Base-by-base conservation (phyloP, 2,888 invertebrate genomes). In the Acronicta psi region DNA sequence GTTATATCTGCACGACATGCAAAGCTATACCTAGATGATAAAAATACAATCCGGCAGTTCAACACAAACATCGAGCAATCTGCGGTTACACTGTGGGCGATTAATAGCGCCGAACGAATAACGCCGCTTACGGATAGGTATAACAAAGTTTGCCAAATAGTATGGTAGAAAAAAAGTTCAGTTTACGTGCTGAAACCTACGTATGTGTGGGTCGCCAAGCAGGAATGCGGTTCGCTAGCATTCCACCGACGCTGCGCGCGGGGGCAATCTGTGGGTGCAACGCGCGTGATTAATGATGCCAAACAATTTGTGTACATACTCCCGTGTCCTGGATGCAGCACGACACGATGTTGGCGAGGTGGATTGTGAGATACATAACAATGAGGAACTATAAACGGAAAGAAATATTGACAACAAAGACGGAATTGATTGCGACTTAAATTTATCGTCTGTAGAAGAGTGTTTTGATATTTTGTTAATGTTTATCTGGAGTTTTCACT, bases 241-340 rank as follows among this genome's bases (percentile, higher is more conserved):
- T 47, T 59, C 40, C 20, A 46, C 40, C 38, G 42, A 45, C 45
- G 42, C 18, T 14, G 11, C 34, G 34, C 34, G n/a, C 34, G 6
- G 36, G 56, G 34, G 40, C 41, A 54, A 75, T 43, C 54, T 59
- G 45, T 17, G 40, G 40, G 36, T 46, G 53, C 64, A 43, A 43
- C 25, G 46, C 46, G 37, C 23, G 45, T 58, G 41, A 65, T 72
- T 62, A 62, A 72, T 75, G 56, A 43, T 38, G 14, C 47, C 40
- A 40, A 51, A 51, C 38, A 18, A 75, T 56, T 65, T 59, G 51
- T 65, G 38, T 44, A 43, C 40, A 37, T 42, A 49, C 45, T 45
- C 60, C 17, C 44, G 59, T 45, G 37, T 17, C 4, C 49, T 34
- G 11, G 18, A 54, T 37, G 18, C 10, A 46, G 14, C 16, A 37